Base-by-base conservation (phyloP, 35 echinoderm and acorn worm species). In the Apostichopus californicus region DNA sequence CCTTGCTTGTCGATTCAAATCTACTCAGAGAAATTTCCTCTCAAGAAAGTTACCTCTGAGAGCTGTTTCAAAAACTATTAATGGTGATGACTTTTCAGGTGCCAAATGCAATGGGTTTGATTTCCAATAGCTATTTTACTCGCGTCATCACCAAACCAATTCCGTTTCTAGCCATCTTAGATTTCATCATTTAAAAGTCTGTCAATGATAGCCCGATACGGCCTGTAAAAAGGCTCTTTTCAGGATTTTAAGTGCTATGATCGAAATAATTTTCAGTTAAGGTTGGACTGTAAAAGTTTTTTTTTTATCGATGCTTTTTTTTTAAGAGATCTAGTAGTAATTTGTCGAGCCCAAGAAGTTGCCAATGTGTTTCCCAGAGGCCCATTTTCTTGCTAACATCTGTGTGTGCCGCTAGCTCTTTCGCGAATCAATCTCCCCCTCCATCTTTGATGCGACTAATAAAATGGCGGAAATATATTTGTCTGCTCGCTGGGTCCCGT, bases 51-150 rank as follows among this genome's bases (percentile, higher is more conserved):
- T 89, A 57, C 86, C 86, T 89, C 63, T 17, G 86, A 89, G 86
- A 89, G 86, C 86, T 89, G 86, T 89, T 89, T 89, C 86, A 55
- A 89, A 89, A 89, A 89, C 86, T 89, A 89, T 89, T 89, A 89
- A 89, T 64, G 86, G 72, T 89, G 86, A 89, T 89, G 86, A 89
- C 46, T 89, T 89, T 89, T 89, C 72, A 89, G 86, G 86, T 89
- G 86, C 86, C 86, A 89, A 89, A 52, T 72, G 34, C 57, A 89
- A 89, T 89, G 68, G 86, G 15, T 89, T 72, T 89, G 61, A 89
- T 89, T 89, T 64, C 86, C 23, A 87, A 87, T 22, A 55, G 77
- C 77, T 66, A 26, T 87, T 57, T 87, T 61, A 18, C 24, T 18
- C 63, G 86, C 18, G 24, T 89, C 57, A 89, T 89, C 86, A 72